phyloP scores from a whole-genome alignment of 2,113 vertebrate genomes.

The Gavia stellata region DNA sequence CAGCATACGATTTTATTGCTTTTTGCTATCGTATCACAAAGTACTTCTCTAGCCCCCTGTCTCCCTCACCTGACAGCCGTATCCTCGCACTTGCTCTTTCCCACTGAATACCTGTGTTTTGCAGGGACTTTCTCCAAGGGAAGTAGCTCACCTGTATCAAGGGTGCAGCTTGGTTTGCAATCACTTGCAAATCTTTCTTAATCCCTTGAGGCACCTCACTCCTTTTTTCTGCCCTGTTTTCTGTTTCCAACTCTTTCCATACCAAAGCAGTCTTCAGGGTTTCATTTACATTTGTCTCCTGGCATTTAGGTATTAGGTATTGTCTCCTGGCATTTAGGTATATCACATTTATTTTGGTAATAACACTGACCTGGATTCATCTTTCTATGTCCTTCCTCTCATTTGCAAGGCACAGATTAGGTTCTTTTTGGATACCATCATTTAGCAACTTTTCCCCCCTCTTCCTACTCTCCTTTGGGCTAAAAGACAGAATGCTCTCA shows the following conservation, averaged over 20 bases:
- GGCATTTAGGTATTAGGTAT: not conserved
- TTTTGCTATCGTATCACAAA: not conserved
- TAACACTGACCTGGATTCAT: not conserved
- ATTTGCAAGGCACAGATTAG: not conserved
- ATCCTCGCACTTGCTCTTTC: not conserved
- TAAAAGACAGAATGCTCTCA: not conserved
- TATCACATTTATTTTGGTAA: no score
- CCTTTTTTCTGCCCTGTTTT: not conserved
- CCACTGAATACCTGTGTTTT: not conserved
- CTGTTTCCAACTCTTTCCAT: not conserved
- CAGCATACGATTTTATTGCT: not conserved
- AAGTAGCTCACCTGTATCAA: not conserved
- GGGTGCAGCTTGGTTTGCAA: not conserved
- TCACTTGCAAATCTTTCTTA: not conserved
- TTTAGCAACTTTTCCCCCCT: not conserved
- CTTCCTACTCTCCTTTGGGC: not conserved
- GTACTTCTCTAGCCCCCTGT: not conserved
- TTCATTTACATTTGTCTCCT: not conserved
- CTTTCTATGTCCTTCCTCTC: not conserved
- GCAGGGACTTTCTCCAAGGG: not conserved
- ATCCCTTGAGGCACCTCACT: not conserved
- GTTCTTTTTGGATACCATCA: not conserved
- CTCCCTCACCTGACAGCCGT: conserved; percentile 34
- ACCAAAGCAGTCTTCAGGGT: not conserved
- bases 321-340: no score